Evolutionary conservation across 2,888 invertebrate genomes (phyloP).

Genomic region (Ryuthela nishihirai): DNA sequence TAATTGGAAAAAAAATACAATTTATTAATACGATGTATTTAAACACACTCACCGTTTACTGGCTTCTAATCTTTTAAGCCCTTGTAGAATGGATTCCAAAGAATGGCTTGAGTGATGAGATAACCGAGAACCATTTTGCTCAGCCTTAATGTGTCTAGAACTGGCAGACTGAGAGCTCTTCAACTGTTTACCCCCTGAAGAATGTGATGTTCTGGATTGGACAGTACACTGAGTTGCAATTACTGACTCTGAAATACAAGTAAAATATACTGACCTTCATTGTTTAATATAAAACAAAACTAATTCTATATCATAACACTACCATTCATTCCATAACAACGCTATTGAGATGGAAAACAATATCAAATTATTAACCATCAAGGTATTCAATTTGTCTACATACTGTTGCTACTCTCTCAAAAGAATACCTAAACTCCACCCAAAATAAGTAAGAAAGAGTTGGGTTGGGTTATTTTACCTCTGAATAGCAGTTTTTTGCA

Average conservation of each 20-base stretch:
- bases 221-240: conserved; percentile 11
- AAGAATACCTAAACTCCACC: no score
- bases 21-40: no score
- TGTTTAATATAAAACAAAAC: not conserved
- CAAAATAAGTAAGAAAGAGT: no score
- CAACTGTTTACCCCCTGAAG: conserved; percentile 13
- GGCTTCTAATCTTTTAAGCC: conserved; percentile 47
- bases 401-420: no score
- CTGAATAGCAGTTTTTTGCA: no score
- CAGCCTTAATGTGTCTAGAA: not conserved
- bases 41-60: conserved; percentile 41
- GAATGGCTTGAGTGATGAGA: conserved; percentile 12
- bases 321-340: no score
- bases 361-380: no score
- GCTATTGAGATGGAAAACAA: no score
- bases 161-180: not conserved
- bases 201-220: conserved; percentile 1
- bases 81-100: conserved; percentile 42
- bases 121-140: not conserved
- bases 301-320: no score
- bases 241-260: conserved; percentile 12
- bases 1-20: no score
- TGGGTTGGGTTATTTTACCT: no score
- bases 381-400: no score
- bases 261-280: not conserved